phyloP scores from a whole-genome alignment of 2,113 vertebrate genomes.

The Setophaga kirtlandii region DNA sequence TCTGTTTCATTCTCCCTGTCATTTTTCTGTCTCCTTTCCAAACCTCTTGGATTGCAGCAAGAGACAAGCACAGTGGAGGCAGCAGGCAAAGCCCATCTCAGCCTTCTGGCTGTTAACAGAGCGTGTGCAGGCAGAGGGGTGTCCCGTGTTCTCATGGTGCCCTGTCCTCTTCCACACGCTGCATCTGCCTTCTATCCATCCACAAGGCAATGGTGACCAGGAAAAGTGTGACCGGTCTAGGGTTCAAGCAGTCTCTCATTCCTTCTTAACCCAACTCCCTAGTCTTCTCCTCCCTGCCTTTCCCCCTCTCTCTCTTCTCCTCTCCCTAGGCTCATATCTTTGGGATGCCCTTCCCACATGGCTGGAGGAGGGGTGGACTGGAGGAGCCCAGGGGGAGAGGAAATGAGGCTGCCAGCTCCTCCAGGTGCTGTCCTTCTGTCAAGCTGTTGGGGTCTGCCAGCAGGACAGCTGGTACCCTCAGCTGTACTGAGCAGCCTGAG shows the following conservation, averaged over 20 bases:
- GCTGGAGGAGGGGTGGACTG: background rate
- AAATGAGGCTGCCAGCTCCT: background rate
- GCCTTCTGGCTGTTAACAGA: background rate
- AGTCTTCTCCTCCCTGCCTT: background rate
- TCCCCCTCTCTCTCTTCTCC: background rate
- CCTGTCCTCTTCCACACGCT: background rate
- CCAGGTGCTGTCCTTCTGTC: constrained; percentile 44
- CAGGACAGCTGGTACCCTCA: constrained; percentile 26
- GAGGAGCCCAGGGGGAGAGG: background rate
- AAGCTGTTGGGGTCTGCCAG: background rate
- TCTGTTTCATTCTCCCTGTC: background rate
- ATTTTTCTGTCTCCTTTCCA: background rate
- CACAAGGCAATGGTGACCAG: accelerated
- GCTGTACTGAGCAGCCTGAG: background rate
- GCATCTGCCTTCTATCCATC: background rate
- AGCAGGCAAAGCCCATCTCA: background rate
- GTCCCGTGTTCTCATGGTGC: accelerated
- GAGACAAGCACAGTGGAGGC: accelerated
- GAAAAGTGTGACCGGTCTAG: background rate
- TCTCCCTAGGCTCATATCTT: background rate
- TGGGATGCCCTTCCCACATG: background rate
- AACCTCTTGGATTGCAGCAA: background rate
- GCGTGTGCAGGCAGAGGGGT: background rate
- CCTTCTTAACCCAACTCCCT: background rate
- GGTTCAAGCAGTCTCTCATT: background rate